A percentile compares a stretch with the other conserved stretches of the same genome.
phyloP scores from a whole-genome alignment of 2,113 vertebrate species.

The Chloroceryle aenea region DNA sequence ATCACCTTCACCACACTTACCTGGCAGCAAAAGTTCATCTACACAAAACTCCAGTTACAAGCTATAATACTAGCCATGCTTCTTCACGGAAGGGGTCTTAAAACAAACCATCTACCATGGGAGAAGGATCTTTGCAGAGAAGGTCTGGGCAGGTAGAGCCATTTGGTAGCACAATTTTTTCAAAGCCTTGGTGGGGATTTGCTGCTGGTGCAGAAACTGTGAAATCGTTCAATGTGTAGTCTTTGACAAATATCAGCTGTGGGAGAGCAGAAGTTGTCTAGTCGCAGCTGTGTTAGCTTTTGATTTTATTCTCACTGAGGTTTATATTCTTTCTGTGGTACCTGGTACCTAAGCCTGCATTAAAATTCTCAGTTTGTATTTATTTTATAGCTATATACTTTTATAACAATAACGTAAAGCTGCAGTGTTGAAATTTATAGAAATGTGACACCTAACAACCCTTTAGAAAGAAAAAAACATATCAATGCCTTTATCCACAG shows the following conservation, averaged over 20 bases:
- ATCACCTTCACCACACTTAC: background rate
- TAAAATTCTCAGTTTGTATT: background rate
- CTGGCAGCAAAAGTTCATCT: background rate
- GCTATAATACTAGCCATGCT: background rate
- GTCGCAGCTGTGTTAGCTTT: background rate
- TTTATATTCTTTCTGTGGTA: background rate
- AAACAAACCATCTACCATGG: background rate
- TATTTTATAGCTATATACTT: background rate
- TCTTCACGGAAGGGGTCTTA: background rate
- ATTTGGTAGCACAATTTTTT: background rate
- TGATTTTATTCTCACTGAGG: background rate
- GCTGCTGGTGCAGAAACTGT: background rate
- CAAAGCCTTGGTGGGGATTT: background rate
- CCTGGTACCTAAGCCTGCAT: background rate
- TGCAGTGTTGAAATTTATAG: background rate
- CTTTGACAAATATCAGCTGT: too few species aligned
- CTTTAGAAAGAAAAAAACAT: background rate
- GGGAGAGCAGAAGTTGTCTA: background rate
- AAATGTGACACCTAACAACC: background rate
- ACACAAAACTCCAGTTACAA: background rate
- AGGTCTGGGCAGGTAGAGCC: fast-evolving
- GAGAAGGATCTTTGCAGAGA: background rate
- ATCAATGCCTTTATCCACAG: background rate
- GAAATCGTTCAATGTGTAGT: background rate
- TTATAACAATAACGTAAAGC: background rate